Evolutionary conservation across 2,113 vertebrate genomes (phyloP), one percentile per base, ranked within the genome.

Genomic region (Lophotis ruficrista): DNA sequence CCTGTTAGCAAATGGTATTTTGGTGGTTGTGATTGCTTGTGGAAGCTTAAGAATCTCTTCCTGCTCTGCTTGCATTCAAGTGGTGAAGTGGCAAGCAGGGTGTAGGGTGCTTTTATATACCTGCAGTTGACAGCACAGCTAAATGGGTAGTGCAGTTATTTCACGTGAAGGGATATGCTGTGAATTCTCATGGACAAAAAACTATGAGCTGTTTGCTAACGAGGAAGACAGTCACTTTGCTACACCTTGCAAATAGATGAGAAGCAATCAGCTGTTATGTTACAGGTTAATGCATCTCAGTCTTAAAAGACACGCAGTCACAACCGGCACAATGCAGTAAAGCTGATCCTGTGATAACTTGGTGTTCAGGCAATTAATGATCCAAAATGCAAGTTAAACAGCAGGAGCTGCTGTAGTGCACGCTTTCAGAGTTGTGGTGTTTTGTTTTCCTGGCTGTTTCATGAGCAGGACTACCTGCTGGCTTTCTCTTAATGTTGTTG

Each of bases 151-250:
- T 0, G 0, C 25, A 37, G n/a, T 68, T 43, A 6, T 57, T 65
- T 41, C 14, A 4, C 0, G 1, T 18, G 12, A 38, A 24, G 19
- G 19, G 18, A 14, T 47, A 12, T 6, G 0, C 11, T 24, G 1
- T 30, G 47, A 31, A 24, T 53, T 83, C 24, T 50, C 0, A 0
- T 8, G 8, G 58, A 12, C 0, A 0, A 38, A 24, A 68, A 82
- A 35, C 10, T 1, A 1, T 2, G 6, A 73, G 6, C n/a, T 45
- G 5, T n/a, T 92, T 33, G 33, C 7, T 73, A 2, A 35, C 45
- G 27, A 51, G 21, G 7, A 18, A 24, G 12, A 5, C 4, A 6
- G 15, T 54, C 11, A 3, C 28, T 78, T 47, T 3, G 19, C 33
- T 58, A 6, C 6, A 3, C 11, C 5, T 62, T 51, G 37, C 10